Evolutionary conservation across 2,888 invertebrate genomes (phyloP).

Genomic region (Sisyra nigra): DNA sequence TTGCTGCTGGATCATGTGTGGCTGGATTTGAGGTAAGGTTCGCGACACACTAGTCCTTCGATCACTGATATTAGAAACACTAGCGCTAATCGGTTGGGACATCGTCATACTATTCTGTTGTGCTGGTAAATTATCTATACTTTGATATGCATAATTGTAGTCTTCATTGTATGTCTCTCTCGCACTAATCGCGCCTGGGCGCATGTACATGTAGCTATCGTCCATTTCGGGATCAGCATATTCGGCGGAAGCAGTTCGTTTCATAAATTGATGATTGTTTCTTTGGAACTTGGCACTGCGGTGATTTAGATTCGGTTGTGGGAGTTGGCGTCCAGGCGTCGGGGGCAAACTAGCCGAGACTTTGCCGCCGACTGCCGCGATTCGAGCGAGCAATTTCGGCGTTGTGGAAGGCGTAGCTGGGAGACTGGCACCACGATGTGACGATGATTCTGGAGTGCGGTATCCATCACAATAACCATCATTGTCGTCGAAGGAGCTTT

Average conservation of each 20-base stretch:
- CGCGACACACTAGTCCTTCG: conserved; percentile 10
- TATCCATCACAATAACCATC: conserved; percentile 17
- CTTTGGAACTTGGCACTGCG: conserved; percentile 23
- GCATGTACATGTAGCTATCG: conserved; percentile 24
- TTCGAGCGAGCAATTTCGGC: conserved; percentile 21
- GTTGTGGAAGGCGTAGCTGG: conserved; percentile 28
- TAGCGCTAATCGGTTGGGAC: conserved; percentile 8
- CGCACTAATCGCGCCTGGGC: conserved; percentile 25
- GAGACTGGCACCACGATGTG: conserved; percentile 26
- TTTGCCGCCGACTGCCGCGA: conserved; percentile 14
- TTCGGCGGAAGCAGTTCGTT: conserved; percentile 26
- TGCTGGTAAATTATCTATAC: conserved; percentile 41
- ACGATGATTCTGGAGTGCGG: conserved; percentile 21
- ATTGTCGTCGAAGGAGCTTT: conserved; percentile 23
- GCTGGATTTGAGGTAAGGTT: conserved; percentile 7
- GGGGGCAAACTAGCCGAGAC: conserved; percentile 30
- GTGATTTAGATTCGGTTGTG: conserved; percentile 25
- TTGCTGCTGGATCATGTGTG: conserved; percentile 16
- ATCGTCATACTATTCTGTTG: conserved; percentile 15
- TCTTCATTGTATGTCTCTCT: conserved; percentile 42
- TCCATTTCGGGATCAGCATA: conserved; percentile 21
- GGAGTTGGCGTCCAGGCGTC: conserved; percentile 36
- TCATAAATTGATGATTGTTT: conserved; percentile 19
- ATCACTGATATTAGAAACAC: conserved; percentile 8
- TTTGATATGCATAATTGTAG: conserved; percentile 54